Evolutionary conservation across 2,113 vertebrate genomes (phyloP).

Genomic region (Cercopithecus mona): DNA sequence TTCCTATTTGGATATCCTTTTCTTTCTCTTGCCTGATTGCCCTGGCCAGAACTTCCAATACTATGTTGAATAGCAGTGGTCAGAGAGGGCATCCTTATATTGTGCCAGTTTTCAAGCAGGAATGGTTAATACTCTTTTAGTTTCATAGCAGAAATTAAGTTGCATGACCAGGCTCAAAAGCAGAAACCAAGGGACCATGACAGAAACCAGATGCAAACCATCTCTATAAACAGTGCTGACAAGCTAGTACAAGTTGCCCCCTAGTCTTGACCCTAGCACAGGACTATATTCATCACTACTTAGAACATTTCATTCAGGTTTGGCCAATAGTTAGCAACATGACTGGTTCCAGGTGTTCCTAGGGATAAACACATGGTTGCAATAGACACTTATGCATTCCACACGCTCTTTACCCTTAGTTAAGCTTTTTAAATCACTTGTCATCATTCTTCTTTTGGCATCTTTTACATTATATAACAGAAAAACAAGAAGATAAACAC

Average conservation of each 20-base stretch:
- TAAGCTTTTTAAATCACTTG: not conserved
- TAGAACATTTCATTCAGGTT: not conserved
- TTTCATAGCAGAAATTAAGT: not conserved
- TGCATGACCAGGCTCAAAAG: not conserved
- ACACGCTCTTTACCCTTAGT: not conserved
- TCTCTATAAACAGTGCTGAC: not conserved
- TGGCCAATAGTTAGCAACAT: not conserved
- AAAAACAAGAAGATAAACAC: not conserved
- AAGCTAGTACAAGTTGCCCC: not conserved
- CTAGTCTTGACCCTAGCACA: not conserved
- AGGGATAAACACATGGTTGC: not conserved
- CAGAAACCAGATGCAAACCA: not conserved
- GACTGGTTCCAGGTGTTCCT: not conserved
- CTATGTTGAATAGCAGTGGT: too few relatives aligned
- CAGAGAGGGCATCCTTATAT: too few relatives aligned
- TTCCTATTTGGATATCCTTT: too few relatives aligned
- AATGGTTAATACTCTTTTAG: not conserved
- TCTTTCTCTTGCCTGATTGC: too few relatives aligned
- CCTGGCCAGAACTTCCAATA: too few relatives aligned
- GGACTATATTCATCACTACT: not conserved
- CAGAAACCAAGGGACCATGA: not conserved
- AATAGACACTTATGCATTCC: not conserved
- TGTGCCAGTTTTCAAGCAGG: too few relatives aligned
- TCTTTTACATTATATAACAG: not conserved
- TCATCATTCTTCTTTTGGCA: not conserved